Evolutionary conservation across 2,888 invertebrate species (phyloP).

Genomic region (Sicus ferrugineus): DNA sequence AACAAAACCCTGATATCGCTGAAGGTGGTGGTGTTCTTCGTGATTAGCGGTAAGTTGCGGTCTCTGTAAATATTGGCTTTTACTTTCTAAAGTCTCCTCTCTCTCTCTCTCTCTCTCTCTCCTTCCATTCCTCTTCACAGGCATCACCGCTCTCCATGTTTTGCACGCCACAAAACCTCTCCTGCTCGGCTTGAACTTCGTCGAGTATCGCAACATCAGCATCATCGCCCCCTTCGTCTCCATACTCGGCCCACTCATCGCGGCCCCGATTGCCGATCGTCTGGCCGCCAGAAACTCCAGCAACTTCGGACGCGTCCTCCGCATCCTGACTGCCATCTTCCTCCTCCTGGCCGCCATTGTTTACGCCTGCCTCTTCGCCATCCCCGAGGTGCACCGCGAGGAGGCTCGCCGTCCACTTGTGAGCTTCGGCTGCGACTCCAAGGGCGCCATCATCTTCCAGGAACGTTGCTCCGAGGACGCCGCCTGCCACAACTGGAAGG

Average conservation of each 20-base stretch:
- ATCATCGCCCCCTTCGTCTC: slow-evolving; percentile 82
- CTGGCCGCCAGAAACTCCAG: slow-evolving; percentile 61
- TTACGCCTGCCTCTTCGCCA: slow-evolving; percentile 73
- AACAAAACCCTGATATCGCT: slow-evolving; percentile 79
- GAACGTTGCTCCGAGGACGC: slow-evolving; percentile 75
- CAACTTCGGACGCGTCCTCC: slow-evolving; percentile 71
- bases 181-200: slow-evolving; percentile 72
- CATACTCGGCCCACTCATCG: slow-evolving; percentile 78
- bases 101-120: not conserved
- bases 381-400: slow-evolving; percentile 73
- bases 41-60: slow-evolving; percentile 78
- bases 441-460: slow-evolving; percentile 77
- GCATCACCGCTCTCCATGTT: slow-evolving; percentile 82
- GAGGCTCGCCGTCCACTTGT: slow-evolving; percentile 69
- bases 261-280: slow-evolving; percentile 79
- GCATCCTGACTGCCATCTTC: slow-evolving; percentile 74
- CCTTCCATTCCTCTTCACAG: slow-evolving; percentile 65
- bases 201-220: slow-evolving; percentile 80
- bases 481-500: slow-evolving; percentile 74
- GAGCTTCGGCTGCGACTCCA: slow-evolving; percentile 75
- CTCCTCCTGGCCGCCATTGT: slow-evolving; percentile 74
- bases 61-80: not conserved
- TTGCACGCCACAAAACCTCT: slow-evolving; percentile 74
- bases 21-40: slow-evolving; percentile 82
- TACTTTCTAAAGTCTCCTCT: not conserved